A percentile compares a stretch with the other conserved stretches of the same genome.
These are phyloP conservation scores for Platorchestia sp. DNA, from an alignment of 1,140 invertebrate genomes.

Conservation along the genomic window DNA sequence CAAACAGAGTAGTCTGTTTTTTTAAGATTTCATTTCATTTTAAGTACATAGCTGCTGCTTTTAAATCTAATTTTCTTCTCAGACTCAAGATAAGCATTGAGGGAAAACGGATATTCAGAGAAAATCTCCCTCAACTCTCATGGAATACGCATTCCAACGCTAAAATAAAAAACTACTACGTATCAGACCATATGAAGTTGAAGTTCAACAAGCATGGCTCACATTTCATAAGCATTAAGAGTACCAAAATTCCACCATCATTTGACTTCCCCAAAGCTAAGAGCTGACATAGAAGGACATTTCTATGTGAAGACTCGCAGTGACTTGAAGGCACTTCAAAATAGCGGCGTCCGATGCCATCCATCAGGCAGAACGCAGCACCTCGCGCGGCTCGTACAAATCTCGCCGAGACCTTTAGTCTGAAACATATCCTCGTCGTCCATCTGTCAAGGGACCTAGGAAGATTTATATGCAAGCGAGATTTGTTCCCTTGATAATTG, in stretches of 20 bases:
- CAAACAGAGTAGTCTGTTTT: too few species aligned
- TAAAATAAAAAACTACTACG: background rate
- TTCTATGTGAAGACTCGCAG: background rate
- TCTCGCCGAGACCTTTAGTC: slow-evolving; percentile 37
- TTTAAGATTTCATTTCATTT: too few species aligned
- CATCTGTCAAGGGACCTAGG: slow-evolving; percentile 12
- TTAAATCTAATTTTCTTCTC: too few species aligned
- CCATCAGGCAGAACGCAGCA: background rate
- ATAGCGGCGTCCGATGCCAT: background rate
- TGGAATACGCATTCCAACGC: background rate
- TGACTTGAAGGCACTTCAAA: background rate
- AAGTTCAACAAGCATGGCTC: background rate
- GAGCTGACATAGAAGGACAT: background rate
- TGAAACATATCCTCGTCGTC: slow-evolving; percentile 9
- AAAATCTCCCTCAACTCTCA: background rate
- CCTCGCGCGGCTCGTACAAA: background rate
- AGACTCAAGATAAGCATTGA: too few species aligned
- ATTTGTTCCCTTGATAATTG: slow-evolving; percentile 39
- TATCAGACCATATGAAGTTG: background rate
- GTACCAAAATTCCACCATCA: background rate
- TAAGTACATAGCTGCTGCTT: too few species aligned
- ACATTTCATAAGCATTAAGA: background rate
- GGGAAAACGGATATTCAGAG: background rate
- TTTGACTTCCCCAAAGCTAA: background rate
- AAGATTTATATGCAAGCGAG: slow-evolving; percentile 37